These are phyloP conservation scores for Zophobas morio DNA, from an alignment of 1,140 invertebrate genomes.

Conservation along the genomic window DNA sequence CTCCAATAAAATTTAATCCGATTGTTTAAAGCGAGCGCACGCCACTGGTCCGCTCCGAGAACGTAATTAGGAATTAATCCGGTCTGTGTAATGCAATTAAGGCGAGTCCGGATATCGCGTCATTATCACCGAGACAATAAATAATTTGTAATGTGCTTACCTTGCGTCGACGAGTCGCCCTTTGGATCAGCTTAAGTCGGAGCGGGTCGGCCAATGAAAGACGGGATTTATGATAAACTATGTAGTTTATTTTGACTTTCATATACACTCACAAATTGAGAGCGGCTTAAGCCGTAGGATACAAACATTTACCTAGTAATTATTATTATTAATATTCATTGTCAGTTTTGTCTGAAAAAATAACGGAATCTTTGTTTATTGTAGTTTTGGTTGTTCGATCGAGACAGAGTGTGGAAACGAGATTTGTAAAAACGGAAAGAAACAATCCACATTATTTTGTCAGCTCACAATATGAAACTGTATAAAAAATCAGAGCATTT, in stretches of 20 bases:
- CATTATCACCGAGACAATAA: slow-evolving; percentile 36
- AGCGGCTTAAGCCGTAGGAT: slow-evolving; percentile 68
- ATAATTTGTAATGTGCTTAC: slow-evolving; percentile 18
- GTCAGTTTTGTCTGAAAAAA: slow-evolving; percentile 58
- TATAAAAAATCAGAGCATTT: slow-evolving; percentile 46
- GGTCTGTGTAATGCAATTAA: slow-evolving; percentile 12
- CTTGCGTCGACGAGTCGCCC: neutral
- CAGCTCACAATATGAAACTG: slow-evolving; percentile 50
- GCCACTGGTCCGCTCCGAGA: slow-evolving; percentile 7
- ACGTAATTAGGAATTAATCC: slow-evolving; percentile 27
- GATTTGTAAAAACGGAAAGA: slow-evolving; percentile 28
- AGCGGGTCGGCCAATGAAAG: slow-evolving; percentile 55
- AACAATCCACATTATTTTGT: slow-evolving; percentile 49
- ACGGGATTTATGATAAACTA: slow-evolving; percentile 67
- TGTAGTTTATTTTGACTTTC: slow-evolving; percentile 70
- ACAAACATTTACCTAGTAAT: slow-evolving; percentile 70
- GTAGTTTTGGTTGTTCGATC: slow-evolving; percentile 45
- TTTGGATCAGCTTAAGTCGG: neutral
- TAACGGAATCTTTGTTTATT: slow-evolving; percentile 60
- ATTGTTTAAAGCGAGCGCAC: slow-evolving; percentile 13
- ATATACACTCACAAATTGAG: slow-evolving; percentile 70
- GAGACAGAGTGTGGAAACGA: slow-evolving; percentile 25
- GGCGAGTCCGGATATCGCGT: slow-evolving; percentile 1
- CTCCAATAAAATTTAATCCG: slow-evolving; percentile 19
- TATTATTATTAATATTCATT: slow-evolving; percentile 70